Base-by-base conservation (phyloP, 2,113 vertebrate genomes). In the Rhabdomys dilectus region DNA sequence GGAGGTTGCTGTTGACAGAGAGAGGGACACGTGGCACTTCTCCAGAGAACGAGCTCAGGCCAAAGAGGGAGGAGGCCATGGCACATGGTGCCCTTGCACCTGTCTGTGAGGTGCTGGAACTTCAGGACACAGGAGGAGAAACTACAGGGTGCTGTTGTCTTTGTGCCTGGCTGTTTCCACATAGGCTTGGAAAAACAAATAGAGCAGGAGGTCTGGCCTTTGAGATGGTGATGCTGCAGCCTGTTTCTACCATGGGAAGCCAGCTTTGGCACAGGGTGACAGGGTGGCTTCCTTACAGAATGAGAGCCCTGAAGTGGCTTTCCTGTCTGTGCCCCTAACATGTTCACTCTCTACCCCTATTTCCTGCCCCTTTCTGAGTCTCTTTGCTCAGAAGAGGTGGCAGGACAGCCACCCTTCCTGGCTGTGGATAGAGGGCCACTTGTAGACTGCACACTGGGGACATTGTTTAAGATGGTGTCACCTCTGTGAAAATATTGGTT, bases 401-500 rank as follows among this genome's bases (percentile, higher is more conserved):
- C 22, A 91, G 78, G 88, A 94, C n/a, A 36, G 39, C 85, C 66
- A 21, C 42, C 66, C 34, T 4, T 75, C 19, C 45, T 81, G 97
- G 58, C 19, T 89, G 5, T 36, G 31, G 85, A 95, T 5, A n/a
- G 96, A 92, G 58, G 76, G 73, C 86, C 26, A 8, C 96, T 96
- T 95, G 89, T 70, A 85, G 58, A 84, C 81, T 29, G 24, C 81
- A 96, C 76, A 95, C 95, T 86, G 92, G 95, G 93, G 78, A 78
- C 93, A 95, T 80, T 98, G 91, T 97, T 98, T 66, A 75, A 64
- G 94, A 93, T 0, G 77, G 39, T 93, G 91, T 62, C 94, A 96
- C 96, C 88, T 95, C 88, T 97, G 26, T 95, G 60, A 97, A 97
- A 98, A 98, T 97, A 97, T 88, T 98, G 36, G 93, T 97, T 62